Evolutionary conservation across 23 tunicate genomes (phyloP).

Genomic region (Corella eumyota): DNA sequence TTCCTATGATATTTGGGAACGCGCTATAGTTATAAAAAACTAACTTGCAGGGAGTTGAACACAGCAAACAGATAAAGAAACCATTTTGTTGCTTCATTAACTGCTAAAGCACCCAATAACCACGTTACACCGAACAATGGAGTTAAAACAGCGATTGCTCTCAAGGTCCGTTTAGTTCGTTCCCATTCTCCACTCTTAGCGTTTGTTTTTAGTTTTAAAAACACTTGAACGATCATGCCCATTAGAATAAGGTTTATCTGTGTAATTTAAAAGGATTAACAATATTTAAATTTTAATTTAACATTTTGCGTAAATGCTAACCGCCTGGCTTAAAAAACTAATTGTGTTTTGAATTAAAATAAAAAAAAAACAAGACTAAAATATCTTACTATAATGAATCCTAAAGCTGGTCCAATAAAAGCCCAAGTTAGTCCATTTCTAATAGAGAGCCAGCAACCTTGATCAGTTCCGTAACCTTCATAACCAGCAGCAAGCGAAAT

Average conservation of each 20-base stretch:
- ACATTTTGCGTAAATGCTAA: not conserved
- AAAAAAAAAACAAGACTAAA: not conserved
- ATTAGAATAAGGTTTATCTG: constrained; percentile 62
- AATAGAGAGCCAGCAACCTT: constrained; percentile 79
- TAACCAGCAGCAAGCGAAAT: constrained; percentile 51
- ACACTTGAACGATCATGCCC: constrained; percentile 48
- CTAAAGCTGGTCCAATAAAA: constrained; percentile 89
- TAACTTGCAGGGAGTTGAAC: constrained; percentile 71
- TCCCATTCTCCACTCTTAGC: constrained; percentile 62
- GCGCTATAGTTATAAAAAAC: no score
- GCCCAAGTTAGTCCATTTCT: constrained; percentile 79
- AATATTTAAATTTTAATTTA: not conserved
- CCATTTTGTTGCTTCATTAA: constrained; percentile 79
- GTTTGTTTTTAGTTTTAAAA: constrained; percentile 64
- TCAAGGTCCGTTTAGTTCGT: constrained; percentile 28
- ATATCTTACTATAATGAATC: constrained; percentile 45
- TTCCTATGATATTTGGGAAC: no score
- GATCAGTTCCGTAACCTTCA: constrained; percentile 63
- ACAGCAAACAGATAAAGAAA: constrained; percentile 73
- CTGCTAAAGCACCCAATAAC: constrained; percentile 80
- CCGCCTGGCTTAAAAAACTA: not conserved
- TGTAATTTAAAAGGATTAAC: not conserved
- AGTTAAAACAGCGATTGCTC: constrained; percentile 59
- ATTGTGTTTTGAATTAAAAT: not conserved
- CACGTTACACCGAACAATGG: constrained; percentile 86